Evolutionary conservation across 1,140 invertebrate species (phyloP), one percentile per base, ranked within the genome.

Genomic region (Dendroctonus ponderosae): DNA sequence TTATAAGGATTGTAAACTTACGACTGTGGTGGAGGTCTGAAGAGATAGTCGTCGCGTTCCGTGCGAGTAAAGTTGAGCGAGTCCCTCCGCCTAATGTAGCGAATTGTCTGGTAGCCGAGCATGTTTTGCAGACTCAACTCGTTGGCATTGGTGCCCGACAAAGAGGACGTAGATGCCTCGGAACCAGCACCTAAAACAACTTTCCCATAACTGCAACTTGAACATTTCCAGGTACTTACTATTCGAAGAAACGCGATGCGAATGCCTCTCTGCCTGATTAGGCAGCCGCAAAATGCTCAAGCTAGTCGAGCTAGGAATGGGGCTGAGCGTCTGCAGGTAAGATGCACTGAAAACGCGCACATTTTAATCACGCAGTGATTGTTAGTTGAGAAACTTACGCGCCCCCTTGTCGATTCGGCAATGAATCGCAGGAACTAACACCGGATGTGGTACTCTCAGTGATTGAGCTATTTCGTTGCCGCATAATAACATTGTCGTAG

Each of bases 391-490:
- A 26, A 37, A 39, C 61, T 70, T 62, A 82, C 82, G 80, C 75
- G 83, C 81, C 81, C 80, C 72, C 82, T 76, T 56, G 79, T 76
- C 73, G 81, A 80, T 79, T 83, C 71, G 80, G 80, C 37, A 86
- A 84, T 0, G 89, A 91, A 76, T 91, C 89, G 74, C 85, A 89
- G 48, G 89, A 90, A 79, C 89, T 89, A 6, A 91, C 85, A 38
- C 90, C 90, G 70, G 89, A 91, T 2, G 87, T 89, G 66, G 88
- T 91, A 0, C 88, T 90, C 74, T 92, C 90, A 11, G 89, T 91
- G 66, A 86, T 83, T 0, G 76, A 78, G 74, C 72, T 76, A 67
- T 83, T 81, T 64, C 84, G 80, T 38, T 81, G 76, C 46, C 80
- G 76, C 59, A 80, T 76, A 9, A 82, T 80, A 11, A 69, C 53